Evolutionary conservation across 2,113 vertebrate species (phyloP).

Genomic region (Telmatochromis sp.): DNA sequence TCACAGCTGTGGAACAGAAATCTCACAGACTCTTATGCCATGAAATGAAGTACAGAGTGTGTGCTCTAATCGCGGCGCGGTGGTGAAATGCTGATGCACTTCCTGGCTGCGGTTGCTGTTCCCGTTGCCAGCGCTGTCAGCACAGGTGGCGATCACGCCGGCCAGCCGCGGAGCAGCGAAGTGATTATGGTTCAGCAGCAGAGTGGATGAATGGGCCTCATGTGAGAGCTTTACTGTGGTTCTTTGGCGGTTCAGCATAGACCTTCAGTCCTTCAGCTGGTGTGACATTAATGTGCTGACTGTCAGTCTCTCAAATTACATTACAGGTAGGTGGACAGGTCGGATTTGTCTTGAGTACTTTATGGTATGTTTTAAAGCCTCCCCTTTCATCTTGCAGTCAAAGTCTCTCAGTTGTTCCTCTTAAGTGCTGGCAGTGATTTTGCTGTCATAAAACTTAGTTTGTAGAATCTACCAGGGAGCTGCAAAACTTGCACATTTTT

Average conservation of each 20-base stretch:
- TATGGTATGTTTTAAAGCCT: not conserved
- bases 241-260: not conserved
- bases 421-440: not conserved
- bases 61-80: not conserved
- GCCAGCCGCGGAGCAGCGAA: not conserved
- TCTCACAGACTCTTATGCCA: not conserved
- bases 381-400: not conserved
- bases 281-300: not conserved
- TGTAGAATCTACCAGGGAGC: not conserved
- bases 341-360: not conserved
- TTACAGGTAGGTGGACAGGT: not conserved
- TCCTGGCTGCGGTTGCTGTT: not conserved
- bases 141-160: not conserved
- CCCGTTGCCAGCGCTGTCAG: slow-evolving; percentile 1
- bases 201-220: not conserved
- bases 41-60: not conserved
- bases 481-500: not conserved
- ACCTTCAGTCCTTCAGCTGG: not conserved
- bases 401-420: not conserved
- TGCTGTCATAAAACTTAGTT: not conserved
- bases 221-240: not conserved
- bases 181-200: slow-evolving; percentile 3
- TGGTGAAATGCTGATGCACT: slow-evolving; percentile 1
- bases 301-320: not conserved
- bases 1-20: not conserved